Evolutionary conservation across 92 coral and sea anemone genomes (phyloP), one percentile per base, ranked within the genome.

Genomic region (Chrysogorgia sp.): DNA sequence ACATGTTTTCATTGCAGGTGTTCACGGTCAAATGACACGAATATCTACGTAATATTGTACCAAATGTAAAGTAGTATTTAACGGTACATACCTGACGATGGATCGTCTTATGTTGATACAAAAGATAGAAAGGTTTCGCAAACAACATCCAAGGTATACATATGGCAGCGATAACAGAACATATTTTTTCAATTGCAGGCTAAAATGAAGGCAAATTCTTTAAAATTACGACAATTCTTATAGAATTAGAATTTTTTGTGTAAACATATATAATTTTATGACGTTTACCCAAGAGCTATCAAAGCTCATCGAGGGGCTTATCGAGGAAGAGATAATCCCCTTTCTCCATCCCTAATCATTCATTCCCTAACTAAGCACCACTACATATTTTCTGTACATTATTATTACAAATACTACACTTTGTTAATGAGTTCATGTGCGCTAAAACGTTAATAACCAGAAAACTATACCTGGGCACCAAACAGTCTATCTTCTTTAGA

Each of bases 91-190:
- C 90, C 87, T 80, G 82, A 63, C 67, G 68, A n/a, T 79, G 81
- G 19, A 68, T 78, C 58, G 53, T 82, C 62, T 81, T 82, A 83
- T 90, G 89, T 25, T 94, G 88, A 50, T 67, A 85, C 28, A 93
- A 83, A 7, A 94, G 90, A 68, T 94, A 94, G 25, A 94, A 30
- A 13, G 98, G 98, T 79, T 94, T 94, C 19, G 86, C 59, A 63
- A 94, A 57, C 69, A 94, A 80, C 98, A 94, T 91, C 98, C 98
- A 94, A 0, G 98, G 98, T 12, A 94, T 91, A 71, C 98, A 94
- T 66, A 87, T 12, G 21, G 85, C 92, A 32, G 96, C 96, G 22
- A 87, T 59, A 30, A 91, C 90, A 9, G 92, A 97, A 70, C 92
- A 86, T 25, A 94, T 25, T n/a, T 92, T 91, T 62, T 94, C 97